Evolutionary conservation across 37 sponge, comb jelly and placozoan genomes (phyloP).

Genomic region (Diacarnus erythraeanus): DNA sequence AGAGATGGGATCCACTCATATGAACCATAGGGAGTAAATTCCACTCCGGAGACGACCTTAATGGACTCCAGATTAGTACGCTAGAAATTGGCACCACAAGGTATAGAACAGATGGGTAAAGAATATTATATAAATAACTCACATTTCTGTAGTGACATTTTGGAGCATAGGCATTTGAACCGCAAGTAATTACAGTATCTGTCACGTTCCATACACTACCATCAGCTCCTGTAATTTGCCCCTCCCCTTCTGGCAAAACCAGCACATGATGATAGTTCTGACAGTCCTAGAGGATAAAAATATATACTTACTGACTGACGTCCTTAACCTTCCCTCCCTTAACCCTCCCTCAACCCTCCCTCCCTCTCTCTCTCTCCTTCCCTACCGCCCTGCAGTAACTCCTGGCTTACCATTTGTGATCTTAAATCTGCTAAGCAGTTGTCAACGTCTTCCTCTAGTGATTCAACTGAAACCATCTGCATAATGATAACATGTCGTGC

Average conservation of each 20-base stretch:
- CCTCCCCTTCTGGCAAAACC: background rate
- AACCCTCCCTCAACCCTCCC: background rate
- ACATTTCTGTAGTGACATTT: conserved; percentile 51
- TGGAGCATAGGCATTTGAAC: conserved; percentile 35
- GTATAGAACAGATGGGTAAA: too few species aligned
- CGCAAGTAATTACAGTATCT: conserved; percentile 42
- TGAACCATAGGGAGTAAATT: background rate
- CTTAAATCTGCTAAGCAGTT: too few species aligned
- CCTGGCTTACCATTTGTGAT: too few species aligned
- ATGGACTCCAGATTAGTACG: conserved; percentile 3
- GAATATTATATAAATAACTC: background rate
- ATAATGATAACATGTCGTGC: too few species aligned
- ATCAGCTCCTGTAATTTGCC: background rate
- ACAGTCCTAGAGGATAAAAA: conserved; percentile 17
- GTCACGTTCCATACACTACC: background rate
- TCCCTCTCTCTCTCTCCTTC: background rate
- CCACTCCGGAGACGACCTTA: background rate
- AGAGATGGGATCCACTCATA: background rate
- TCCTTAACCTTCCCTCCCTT: background rate
- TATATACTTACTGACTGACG: background rate
- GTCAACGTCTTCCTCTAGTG: background rate
- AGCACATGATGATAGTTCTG: conserved; percentile 49
- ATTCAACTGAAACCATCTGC: background rate
- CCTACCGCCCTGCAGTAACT: background rate
- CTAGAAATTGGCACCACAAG: background rate